Percentiles rank a stretch among this genome's conserved stretches.
Evolutionary conservation across 2,113 vertebrate genomes (phyloP).

Genomic region (Sander vitreus): DNA sequence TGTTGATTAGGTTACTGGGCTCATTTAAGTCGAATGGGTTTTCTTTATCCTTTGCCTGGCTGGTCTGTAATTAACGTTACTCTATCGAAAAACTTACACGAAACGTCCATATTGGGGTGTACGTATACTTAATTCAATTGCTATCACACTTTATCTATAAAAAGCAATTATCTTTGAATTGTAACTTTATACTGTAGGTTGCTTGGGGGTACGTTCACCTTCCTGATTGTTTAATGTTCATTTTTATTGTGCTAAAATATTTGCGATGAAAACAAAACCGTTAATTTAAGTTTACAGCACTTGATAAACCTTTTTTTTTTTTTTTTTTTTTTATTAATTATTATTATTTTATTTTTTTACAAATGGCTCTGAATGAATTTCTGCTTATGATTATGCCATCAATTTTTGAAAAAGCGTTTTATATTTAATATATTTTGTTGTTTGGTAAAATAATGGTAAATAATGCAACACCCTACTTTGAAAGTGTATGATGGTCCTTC

Average conservation of each 20-base stretch:
- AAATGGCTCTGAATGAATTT: not conserved
- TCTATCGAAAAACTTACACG: not conserved
- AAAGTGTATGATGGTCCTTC: not conserved
- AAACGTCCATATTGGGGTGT: not conserved
- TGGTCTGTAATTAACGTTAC: not conserved
- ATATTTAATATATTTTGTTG: not conserved
- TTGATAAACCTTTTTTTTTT: not conserved
- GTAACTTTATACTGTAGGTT: too few species aligned
- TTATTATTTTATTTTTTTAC: not conserved
- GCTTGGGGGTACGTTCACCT: too few species aligned
- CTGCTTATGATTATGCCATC: not conserved
- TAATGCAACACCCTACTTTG: not conserved
- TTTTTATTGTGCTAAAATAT: not conserved
- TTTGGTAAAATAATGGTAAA: not conserved
- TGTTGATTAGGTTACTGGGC: not conserved
- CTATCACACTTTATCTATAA: not conserved
- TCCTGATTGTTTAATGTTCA: not conserved
- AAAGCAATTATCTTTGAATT: not conserved
- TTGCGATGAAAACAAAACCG: not conserved
- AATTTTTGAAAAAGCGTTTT: not conserved
- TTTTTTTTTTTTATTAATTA: too few species aligned
- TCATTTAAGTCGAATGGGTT: not conserved
- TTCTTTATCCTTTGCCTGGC: not conserved
- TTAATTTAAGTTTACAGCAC: not conserved
- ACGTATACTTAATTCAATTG: not conserved